phyloP scores from a whole-genome alignment of 2,113 vertebrate species.

The Bubalus kerabau region DNA sequence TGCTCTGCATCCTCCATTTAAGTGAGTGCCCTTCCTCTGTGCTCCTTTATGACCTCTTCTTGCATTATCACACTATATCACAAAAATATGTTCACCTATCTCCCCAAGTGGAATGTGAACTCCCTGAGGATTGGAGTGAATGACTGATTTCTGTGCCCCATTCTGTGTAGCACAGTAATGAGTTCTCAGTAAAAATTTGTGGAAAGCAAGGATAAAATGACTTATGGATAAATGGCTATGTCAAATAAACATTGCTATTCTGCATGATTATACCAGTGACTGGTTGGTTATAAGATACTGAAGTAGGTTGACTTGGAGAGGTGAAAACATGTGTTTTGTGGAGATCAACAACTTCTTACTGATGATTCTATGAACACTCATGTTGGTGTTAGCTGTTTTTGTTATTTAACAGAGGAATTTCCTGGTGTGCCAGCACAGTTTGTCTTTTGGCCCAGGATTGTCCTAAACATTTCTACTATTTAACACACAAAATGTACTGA shows the following conservation, averaged over 20 bases:
- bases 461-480: neutral
- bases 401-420: neutral
- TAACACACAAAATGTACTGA: neutral
- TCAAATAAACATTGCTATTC: neutral
- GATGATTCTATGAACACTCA: neutral
- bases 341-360: neutral
- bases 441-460: neutral
- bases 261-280: neutral
- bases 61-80: fast-evolving
- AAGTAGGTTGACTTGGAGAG: neutral
- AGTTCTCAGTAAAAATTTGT: neutral
- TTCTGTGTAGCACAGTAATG: neutral
- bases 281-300: neutral
- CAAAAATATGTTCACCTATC: neutral
- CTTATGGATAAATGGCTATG: neutral
- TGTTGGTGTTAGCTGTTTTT: neutral
- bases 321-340: neutral
- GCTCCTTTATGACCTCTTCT: neutral
- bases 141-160: neutral
- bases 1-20: fast-evolving
- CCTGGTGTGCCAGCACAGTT: neutral
- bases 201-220: neutral
- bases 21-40: neutral
- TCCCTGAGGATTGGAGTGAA: neutral
- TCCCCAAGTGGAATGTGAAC: neutral